Base-by-base conservation (phyloP, 2,797 vertebrate species). In the Pseudomugil tenellus region DNA sequence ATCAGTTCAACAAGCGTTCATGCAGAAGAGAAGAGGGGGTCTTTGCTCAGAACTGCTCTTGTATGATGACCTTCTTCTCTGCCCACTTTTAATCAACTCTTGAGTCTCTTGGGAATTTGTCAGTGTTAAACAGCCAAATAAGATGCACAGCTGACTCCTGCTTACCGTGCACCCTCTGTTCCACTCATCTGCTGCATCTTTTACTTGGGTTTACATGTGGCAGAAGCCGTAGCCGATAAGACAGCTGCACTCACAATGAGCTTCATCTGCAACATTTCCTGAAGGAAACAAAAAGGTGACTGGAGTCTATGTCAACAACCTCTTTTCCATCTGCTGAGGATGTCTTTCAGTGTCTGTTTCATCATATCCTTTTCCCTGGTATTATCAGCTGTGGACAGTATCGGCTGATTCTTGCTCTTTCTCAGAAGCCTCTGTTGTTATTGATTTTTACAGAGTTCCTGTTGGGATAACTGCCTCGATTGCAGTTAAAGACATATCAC, bases 21-120 rank as follows among this genome's bases (percentile, higher is more conserved):
- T 21, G n/a, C 35, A 46, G 7, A 63, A 53, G 7, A 46, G 19
- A 61, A 48, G 6, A 19, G 29, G 11, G n/a, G 59, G 49, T 9
- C 29, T 16, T 19, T 12, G n/a, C 26, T 31, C 3, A 6, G 34
- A 53, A 32, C 51, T 55, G 52, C 32, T 54, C 74, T 79, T 49
- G 57, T 67, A 68, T 39, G 79, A 70, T 80, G 71, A 90, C 76
- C 84, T 87, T 87, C 78, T 67, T 26, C 56, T 83, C 49, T 17
- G 59, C 66, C 21, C 23, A 48, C 49, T 62, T 80, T 83, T 0
- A 0, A 76, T 19, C 76, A 78, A 75, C 54, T 57, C 58, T 65
- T 23, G n/a, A 61, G 63, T 52, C 39, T 71, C 49, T 37, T 39
- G 60, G 51, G 58, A 72, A 56, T 65, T 19, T 61, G 43, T 49